Percentiles rank a stretch among this genome's conserved stretches.
Conservation (phyloP, 2,797 vertebrate species). For the Todus mexicanus region DNA sequence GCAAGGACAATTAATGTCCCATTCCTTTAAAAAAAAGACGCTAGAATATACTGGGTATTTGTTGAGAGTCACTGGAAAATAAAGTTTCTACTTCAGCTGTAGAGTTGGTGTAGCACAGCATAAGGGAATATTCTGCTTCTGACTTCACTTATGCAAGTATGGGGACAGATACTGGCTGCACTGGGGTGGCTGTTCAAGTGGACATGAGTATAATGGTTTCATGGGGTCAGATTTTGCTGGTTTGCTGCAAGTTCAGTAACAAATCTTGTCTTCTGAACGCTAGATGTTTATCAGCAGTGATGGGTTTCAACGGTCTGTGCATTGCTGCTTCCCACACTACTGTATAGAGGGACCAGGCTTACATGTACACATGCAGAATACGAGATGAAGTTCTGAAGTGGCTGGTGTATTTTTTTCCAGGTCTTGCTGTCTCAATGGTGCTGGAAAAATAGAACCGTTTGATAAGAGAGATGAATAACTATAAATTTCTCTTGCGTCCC, state of each 20-base stretch:
- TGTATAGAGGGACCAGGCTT: not conserved
- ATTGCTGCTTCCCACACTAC: no score
- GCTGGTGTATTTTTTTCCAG: rapidly evolving
- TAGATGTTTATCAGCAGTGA: no score
- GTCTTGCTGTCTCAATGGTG: not conserved
- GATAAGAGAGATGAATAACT: not conserved
- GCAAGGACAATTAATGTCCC: not conserved
- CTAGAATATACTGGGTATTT: not conserved
- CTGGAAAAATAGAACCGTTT: not conserved
- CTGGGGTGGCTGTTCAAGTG: not conserved
- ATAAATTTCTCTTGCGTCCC: not conserved
- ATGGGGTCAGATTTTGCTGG: not conserved
- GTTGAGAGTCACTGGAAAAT: not conserved
- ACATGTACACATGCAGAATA: not conserved
- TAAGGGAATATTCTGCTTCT: not conserved
- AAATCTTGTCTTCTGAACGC: no score
- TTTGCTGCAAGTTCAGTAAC: not conserved
- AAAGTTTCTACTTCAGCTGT: not conserved
- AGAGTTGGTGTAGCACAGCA: not conserved
- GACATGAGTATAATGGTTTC: not conserved
- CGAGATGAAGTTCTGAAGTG: not conserved
- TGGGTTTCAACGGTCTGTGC: no score
- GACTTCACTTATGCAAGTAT: not conserved
- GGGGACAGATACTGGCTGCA: not conserved
- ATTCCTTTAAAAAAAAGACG: not conserved